Base-by-base conservation (phyloP, 2,797 vertebrate genomes). In the Pangasius mekongensis region DNA sequence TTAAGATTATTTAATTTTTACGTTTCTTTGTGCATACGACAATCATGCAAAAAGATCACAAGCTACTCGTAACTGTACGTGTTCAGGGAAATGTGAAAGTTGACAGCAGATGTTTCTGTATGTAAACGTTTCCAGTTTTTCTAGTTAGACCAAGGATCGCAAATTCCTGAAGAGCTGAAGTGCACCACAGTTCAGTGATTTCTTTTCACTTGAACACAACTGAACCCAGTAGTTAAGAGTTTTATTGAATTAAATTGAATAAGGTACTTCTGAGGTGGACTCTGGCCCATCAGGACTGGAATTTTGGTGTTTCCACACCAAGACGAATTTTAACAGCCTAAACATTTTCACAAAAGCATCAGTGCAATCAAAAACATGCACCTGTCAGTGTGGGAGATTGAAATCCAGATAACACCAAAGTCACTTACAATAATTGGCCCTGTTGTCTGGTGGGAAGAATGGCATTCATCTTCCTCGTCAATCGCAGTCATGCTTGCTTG, bases 391-490 rank as follows among this genome's bases (percentile, higher is more conserved):
- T 62, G 5, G 56, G 33, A 82, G 56, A 82, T 60, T 27, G 30
- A 82, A 60, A 60, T 82, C 56, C 36, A 82, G 33, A 82, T 62
- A 81, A 81, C 52, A 13, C 54, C 52, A 58, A 58, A 22, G 52
- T 60, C 30, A 7, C 58, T 36, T 56, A 36, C n/a, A 36, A 3
- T 36, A 81, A 24, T 39, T 60, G 54, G 49, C 18, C 16, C 76
- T 22, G 54, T 58, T 78, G 27, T 52, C 49, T 20, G 49, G 76
- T 33, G 49, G 13, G 76, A 54, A 27, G n/a, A 80, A 33, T 58
- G 3, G 30, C 54, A 60, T 60, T 58, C 39, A 18, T 58, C 54
- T 81, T 58, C 30, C 27, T 52, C 16, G 20, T 39, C 20, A 60
- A 39, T 60, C 2, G 5, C 33, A 43, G 3, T 14, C 4, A 60